Percentiles rank a stretch among this genome's conserved stretches.
phyloP scores from a whole-genome alignment of 92 coral and sea anemone genomes.

The Umimayanthus kanabou region DNA sequence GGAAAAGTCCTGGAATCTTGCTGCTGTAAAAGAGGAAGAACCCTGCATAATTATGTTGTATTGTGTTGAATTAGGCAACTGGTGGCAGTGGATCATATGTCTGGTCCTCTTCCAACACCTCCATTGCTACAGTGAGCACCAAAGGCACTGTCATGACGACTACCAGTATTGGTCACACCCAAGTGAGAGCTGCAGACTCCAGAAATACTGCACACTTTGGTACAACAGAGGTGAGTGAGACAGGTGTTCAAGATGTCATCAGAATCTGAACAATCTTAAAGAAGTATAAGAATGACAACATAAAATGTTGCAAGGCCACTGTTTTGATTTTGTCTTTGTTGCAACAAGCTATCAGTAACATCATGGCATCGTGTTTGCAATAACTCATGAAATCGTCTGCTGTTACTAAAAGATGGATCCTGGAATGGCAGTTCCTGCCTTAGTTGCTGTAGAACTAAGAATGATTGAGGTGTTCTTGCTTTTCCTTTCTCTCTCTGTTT shows the following conservation, averaged over 20 bases:
- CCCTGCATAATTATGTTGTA: not conserved
- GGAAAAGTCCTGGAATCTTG: too few relatives aligned
- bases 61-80: slow-evolving; percentile 60
- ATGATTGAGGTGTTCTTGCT: too few relatives aligned
- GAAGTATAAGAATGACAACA: not conserved
- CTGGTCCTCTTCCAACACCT: slow-evolving; percentile 84
- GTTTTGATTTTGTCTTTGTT: not conserved
- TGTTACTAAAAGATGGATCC: too few relatives aligned
- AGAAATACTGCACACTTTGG: slow-evolving; percentile 87
- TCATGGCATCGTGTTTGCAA: too few relatives aligned
- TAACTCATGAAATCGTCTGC: too few relatives aligned
- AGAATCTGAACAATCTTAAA: too few relatives aligned
- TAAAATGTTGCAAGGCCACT: not conserved
- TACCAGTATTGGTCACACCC: slow-evolving; percentile 77
- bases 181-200: slow-evolving; percentile 88
- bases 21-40: too few relatives aligned
- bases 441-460: too few relatives aligned
- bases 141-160: slow-evolving; percentile 89
- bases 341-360: not conserved
- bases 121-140: slow-evolving; percentile 87
- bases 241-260: not conserved
- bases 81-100: slow-evolving; percentile 94
- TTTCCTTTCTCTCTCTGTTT: too few relatives aligned
- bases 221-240: slow-evolving; percentile 67
- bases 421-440: too few relatives aligned